Base-by-base conservation (phyloP, 1,140 invertebrate genomes). In the Periplaneta americana region DNA sequence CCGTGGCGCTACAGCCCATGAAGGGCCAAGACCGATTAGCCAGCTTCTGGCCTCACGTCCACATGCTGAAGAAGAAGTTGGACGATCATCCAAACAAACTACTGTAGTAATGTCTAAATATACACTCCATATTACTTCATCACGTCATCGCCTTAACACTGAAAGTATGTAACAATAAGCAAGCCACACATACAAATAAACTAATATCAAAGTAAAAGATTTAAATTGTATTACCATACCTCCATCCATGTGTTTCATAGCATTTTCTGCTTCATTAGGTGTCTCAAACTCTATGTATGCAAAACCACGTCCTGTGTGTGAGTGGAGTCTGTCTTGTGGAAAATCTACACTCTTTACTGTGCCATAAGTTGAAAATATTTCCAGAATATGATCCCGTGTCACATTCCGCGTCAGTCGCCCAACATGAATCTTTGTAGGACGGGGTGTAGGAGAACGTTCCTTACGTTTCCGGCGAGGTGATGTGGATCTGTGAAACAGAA, bases 171-270 rank as follows among this genome's bases (percentile, higher is more conserved):
- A n/a, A n/a, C n/a, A n/a, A n/a, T n/a, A n/a, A n/a, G n/a, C n/a
- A n/a, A n/a, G n/a, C n/a, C n/a, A n/a, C n/a, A n/a, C n/a, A n/a
- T n/a, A n/a, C n/a, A n/a, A n/a, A n/a, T n/a, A n/a, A n/a, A n/a
- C n/a, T n/a, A n/a, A n/a, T n/a, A n/a, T n/a, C n/a, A n/a, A n/a
- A n/a, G n/a, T n/a, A n/a, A n/a, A n/a, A n/a, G n/a, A n/a, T n/a
- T n/a, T n/a, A n/a, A n/a, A n/a, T n/a, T n/a, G n/a, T n/a, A n/a
- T n/a, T n/a, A n/a, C 48, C 32, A 86, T 90, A 92, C 96, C 98
- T 88, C 98, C 98, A 90, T 99, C 98, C 98, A 99, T 99, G 85
- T 99, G 97, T 88, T 99, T 99, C 93, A 99, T 97, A 0, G 98
- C 98, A 90, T 98, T 98, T 88, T 99, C 97, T 37, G 98, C 98